Evolutionary conservation across 2,797 vertebrate genomes (phyloP), one percentile per base, ranked within the genome.

Genomic region (Rachycentron canadum): DNA sequence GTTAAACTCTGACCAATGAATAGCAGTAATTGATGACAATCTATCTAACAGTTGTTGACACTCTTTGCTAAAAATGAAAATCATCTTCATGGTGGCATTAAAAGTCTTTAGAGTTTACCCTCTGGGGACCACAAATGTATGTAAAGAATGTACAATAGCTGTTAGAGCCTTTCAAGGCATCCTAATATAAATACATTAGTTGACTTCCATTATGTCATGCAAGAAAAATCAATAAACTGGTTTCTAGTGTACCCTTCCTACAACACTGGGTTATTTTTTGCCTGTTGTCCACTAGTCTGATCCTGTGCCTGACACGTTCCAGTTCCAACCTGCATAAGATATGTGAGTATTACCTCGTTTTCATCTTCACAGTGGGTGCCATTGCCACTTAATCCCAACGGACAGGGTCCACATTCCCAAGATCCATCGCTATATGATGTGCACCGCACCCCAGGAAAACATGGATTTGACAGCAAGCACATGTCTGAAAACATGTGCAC

Each of bases 311-410:
- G 32, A 8, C 6, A 61, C 59, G 10, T 26, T 36, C n/a, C 23
- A 38, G 8, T 26, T 26, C 10, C 21, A 30, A 17, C 4, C 8
- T 41, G 23, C 16, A 28, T 26, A 7, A 59, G 8, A 59, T 28
- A 7, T 23, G 10, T 53, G 13, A 34, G 41, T 12, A 13, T 84
- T 90, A 98, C 98, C 97, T 99, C 98, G 69, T 99, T 96, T 79
- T 97, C 95, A 87, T 99, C 98, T 82, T 99, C 96, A 78, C 98
- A 99, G 75, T 95, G 81, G 0, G 96, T 97, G 58, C 98, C 98
- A 14, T 99, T 99, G 74, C 98, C 98, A 77, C 94, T 89, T 64
- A 96, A 97, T 72, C 98, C 98, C 79, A 81, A 65, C 0, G 97
- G 98, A 74, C 98, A 99, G 5, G 86, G 86, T 16, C 97, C 97